These are phyloP conservation scores for Fragum whitleyi DNA, from an alignment of 2,888 invertebrate species.

Conservation along the genomic window DNA sequence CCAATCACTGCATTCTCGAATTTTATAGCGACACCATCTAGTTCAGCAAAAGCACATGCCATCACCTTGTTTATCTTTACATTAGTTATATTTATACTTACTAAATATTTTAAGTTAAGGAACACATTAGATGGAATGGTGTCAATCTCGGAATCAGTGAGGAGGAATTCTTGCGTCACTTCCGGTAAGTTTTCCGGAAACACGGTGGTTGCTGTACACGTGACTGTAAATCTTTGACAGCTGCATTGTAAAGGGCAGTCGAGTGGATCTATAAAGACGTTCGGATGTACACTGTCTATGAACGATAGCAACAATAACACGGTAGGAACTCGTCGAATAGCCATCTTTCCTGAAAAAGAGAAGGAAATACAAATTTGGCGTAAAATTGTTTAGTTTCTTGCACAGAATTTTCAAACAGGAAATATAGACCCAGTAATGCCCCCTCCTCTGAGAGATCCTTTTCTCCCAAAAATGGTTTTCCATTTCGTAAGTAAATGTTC, in stretches of 20 bases:
- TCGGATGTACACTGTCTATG: neutral
- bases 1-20: constrained; percentile 37
- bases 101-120: constrained; percentile 22
- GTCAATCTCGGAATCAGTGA: constrained; percentile 40
- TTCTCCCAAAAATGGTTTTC: too few species aligned
- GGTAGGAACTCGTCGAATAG: neutral
- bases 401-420: too few species aligned
- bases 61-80: constrained; percentile 34
- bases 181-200: constrained; percentile 48
- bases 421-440: too few species aligned
- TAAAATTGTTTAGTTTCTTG: too few species aligned
- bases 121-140: constrained; percentile 48
- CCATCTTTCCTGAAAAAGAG: constrained; percentile 16
- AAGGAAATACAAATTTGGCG: too few species aligned
- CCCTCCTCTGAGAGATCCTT: too few species aligned
- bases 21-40: constrained; percentile 38
- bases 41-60: constrained; percentile 57
- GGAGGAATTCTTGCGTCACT: constrained; percentile 35
- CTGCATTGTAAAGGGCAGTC: constrained; percentile 55
- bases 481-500: too few species aligned
- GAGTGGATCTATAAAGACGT: constrained; percentile 7
- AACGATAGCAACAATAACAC: neutral
- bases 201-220: constrained; percentile 22
- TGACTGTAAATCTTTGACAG: constrained; percentile 41
- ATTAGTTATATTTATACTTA: constrained; percentile 27